Conservation (phyloP, 1,140 invertebrate genomes). For the Lordiphosa clarofinis region DNA sequence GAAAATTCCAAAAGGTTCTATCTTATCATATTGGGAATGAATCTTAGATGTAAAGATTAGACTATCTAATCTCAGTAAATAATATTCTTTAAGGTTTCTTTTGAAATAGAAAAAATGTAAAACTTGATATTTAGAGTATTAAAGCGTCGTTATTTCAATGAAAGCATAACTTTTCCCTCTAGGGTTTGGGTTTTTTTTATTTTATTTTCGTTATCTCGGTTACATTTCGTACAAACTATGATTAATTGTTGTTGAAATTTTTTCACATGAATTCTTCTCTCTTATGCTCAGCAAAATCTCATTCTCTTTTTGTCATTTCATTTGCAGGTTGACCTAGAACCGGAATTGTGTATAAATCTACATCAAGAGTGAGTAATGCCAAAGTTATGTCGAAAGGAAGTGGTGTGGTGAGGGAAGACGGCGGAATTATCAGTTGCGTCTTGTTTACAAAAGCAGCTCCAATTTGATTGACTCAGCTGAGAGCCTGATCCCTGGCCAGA, state of each 20-base stretch:
- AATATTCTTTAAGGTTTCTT: too few relatives aligned
- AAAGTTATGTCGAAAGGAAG: slow-evolving; percentile 49
- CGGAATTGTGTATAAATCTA: slow-evolving; percentile 86
- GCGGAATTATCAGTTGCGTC: slow-evolving; percentile 12
- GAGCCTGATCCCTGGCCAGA: slow-evolving; percentile 28
- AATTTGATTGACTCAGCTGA: slow-evolving; percentile 36
- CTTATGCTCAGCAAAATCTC: slow-evolving; percentile 9
- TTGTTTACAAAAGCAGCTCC: slow-evolving; percentile 27
- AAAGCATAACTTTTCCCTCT: slow-evolving; percentile 35
- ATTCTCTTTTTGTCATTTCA: slow-evolving; percentile 43
- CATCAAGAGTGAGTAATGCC: slow-evolving; percentile 87
- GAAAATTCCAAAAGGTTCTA: too few relatives aligned
- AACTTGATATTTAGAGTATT: slow-evolving; percentile 15
- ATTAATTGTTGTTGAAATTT: slow-evolving; percentile 37
- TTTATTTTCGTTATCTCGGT: not conserved
- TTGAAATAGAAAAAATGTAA: too few relatives aligned
- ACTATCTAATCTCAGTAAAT: too few relatives aligned
- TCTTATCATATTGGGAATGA: too few relatives aligned
- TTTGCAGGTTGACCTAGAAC: slow-evolving; percentile 87
- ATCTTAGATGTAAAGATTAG: too few relatives aligned
- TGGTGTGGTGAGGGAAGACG: slow-evolving; percentile 1
- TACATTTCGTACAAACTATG: slow-evolving; percentile 38
- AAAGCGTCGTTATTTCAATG: slow-evolving; percentile 13
- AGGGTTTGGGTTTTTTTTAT: slow-evolving; percentile 4
- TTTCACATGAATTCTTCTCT: slow-evolving; percentile 41